phyloP scores from a whole-genome alignment of 2,888 invertebrate genomes.

The Xanthia togata region DNA sequence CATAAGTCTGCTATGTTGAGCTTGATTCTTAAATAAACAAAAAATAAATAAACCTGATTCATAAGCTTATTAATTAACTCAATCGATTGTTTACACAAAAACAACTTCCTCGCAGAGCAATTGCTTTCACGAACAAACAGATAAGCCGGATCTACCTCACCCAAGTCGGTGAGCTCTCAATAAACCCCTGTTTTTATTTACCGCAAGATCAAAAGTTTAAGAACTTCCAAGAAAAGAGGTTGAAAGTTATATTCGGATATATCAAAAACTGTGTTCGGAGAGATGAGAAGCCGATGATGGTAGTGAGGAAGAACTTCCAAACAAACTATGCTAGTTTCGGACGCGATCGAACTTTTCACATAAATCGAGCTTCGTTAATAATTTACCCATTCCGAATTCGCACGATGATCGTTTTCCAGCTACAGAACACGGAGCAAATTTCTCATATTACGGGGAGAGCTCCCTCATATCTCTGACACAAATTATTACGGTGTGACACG shows the following conservation, averaged over 20 bases:
- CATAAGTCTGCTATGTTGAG: background rate
- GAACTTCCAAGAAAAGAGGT: conserved; percentile 53
- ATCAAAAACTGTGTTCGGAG: conserved; percentile 70
- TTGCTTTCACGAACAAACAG: conserved; percentile 48
- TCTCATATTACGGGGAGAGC: conserved; percentile 45
- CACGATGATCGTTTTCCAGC: conserved; percentile 65
- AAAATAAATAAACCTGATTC: conserved; percentile 3
- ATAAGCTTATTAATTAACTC: conserved; percentile 33
- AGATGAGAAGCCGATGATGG: conserved; percentile 74
- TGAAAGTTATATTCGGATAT: conserved; percentile 69
- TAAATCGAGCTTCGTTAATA: conserved; percentile 84
- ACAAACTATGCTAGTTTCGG: conserved; percentile 78
- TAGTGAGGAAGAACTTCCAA: conserved; percentile 59
- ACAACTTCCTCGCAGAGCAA: conserved; percentile 24
- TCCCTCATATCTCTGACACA: conserved; percentile 38
- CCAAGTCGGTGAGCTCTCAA: conserved; percentile 41
- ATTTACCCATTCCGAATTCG: conserved; percentile 78
- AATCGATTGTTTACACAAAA: conserved; percentile 31
- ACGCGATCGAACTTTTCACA: conserved; percentile 80
- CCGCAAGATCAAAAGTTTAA: conserved; percentile 61
- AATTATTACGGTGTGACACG: conserved; percentile 52
- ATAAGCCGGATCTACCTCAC: conserved; percentile 40
- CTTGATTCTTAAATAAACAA: conserved; percentile 12
- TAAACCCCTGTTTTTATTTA: conserved; percentile 62
- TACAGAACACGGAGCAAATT: conserved; percentile 55